Percentiles rank a stretch among this genome's conserved stretches.
Evolutionary conservation across 2,113 vertebrate species (phyloP).

Genomic region (mouse (Mus musculus)): DNA sequence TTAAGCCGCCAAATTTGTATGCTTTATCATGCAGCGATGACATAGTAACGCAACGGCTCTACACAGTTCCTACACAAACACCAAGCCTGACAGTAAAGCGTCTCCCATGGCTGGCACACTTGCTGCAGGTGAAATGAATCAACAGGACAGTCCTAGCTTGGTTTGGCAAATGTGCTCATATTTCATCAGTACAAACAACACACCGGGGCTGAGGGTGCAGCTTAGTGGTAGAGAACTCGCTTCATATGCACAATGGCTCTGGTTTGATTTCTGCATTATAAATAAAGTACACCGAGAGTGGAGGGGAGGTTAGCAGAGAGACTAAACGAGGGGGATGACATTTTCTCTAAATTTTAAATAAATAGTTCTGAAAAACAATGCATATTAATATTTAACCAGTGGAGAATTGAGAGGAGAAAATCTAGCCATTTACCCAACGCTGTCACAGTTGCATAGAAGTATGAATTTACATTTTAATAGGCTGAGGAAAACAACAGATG

Average conservation of each 20-base stretch:
- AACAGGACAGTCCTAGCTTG: neutral
- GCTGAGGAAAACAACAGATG: slow-evolving; percentile 43
- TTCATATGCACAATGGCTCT: neutral
- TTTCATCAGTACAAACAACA: neutral
- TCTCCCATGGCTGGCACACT: neutral
- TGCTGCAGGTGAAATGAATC: neutral
- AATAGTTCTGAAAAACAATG: slow-evolving; percentile 47
- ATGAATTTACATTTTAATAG: slow-evolving; percentile 71
- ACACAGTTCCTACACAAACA: neutral
- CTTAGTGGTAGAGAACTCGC: neutral
- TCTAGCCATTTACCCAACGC: neutral
- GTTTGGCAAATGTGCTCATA: neutral
- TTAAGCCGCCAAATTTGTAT: neutral
- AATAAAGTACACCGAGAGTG: neutral
- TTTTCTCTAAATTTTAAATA: slow-evolving; percentile 12
- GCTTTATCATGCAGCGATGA: accelerated
- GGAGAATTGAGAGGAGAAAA: slow-evolving; percentile 16
- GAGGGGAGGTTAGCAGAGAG: neutral
- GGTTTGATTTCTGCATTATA: neutral
- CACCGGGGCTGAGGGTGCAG: neutral
- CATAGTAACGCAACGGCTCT: neutral
- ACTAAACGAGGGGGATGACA: neutral
- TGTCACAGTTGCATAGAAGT: neutral
- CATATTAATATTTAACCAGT: slow-evolving; percentile 42
- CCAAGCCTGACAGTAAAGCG: neutral